Base-by-base conservation (phyloP, 1,140 invertebrate genomes). In the Lordiphosa stackelbergi region DNA sequence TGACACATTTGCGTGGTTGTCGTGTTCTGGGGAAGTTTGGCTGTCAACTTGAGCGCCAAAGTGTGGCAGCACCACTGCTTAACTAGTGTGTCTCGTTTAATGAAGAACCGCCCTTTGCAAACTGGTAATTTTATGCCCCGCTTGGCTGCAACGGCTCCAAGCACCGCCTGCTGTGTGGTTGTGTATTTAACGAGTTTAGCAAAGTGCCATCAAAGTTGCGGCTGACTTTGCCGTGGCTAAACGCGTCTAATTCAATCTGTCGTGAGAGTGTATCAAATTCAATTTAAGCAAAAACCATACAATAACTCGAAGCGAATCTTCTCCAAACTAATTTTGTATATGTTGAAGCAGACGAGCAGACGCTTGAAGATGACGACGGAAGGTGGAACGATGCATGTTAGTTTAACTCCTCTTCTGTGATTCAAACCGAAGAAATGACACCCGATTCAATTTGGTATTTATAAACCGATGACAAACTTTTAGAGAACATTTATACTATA, bases 51-150 rank as follows among this genome's bases (percentile, higher is more conserved):
- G 35, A 53, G 66, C 28, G 53, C 45, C 16, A 43, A 56, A 51
- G 35, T 52, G 53, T 41, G 48, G 38, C n/a, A 19, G 24, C 43
- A 13, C 28, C 35, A 13, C 49, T 53, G 47, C 53, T 43, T 45
- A 31, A 51, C 43, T 59, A 22, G 36, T 40, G 36, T 46, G 53
- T 48, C 59, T 42, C 42, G 64, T 53, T 64, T 73, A 78, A 77
- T 77, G 73, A 78, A 77, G 69, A 78, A 46, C 52, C 46, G 22
- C 38, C 38, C 12, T 12, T 22, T n/a, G 38, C 62, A 57, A 74
- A 70, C 54, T 74, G 77, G 77, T 72, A 81, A 79, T 81, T 79
- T 81, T 83, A 79, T 73, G 75, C 75, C 59, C 56, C 37, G 75
- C 58, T 81, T 81, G 66, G 16, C 6, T 45, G 51, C 51, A 52